Conservation (phyloP, 2,888 invertebrate species). For the Tigriopus californicus region DNA sequence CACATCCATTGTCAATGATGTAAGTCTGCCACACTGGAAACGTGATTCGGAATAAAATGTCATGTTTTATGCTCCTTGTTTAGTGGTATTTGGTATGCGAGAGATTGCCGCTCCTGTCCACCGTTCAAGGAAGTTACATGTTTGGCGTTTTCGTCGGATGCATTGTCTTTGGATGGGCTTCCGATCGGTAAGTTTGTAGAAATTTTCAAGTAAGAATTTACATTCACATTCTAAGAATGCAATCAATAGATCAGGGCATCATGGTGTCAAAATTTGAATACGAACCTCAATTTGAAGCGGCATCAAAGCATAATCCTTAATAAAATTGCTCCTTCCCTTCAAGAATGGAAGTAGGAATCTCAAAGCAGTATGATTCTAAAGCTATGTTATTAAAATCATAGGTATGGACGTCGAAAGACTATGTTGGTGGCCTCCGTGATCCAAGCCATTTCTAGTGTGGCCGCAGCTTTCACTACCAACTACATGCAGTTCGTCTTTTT, state of each 20-base stretch:
- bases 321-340: no score
- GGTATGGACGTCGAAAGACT: slow-evolving; percentile 16
- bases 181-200: background rate
- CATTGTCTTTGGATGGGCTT: slow-evolving; percentile 12
- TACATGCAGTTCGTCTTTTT: slow-evolving; percentile 20
- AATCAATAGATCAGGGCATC: background rate
- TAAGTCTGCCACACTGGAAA: background rate
- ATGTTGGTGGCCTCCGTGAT: slow-evolving; percentile 19
- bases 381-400: background rate
- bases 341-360: no score
- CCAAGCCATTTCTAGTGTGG: slow-evolving; percentile 19
- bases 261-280: background rate
- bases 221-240: background rate
- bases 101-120: slow-evolving; percentile 17
- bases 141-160: slow-evolving; percentile 14
- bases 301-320: no score
- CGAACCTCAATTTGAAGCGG: no score
- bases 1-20: slow-evolving; percentile 4
- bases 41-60: background rate
- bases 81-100: slow-evolving; percentile 19
- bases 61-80: background rate
- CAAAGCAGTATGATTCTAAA: no score
- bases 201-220: background rate
- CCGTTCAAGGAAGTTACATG: slow-evolving; percentile 17
- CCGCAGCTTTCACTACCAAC: slow-evolving; percentile 18